Percentiles rank a stretch among this genome's conserved stretches.
phyloP scores from a whole-genome alignment of 2,888 invertebrate species.

The Drosophila nr. fundita region DNA sequence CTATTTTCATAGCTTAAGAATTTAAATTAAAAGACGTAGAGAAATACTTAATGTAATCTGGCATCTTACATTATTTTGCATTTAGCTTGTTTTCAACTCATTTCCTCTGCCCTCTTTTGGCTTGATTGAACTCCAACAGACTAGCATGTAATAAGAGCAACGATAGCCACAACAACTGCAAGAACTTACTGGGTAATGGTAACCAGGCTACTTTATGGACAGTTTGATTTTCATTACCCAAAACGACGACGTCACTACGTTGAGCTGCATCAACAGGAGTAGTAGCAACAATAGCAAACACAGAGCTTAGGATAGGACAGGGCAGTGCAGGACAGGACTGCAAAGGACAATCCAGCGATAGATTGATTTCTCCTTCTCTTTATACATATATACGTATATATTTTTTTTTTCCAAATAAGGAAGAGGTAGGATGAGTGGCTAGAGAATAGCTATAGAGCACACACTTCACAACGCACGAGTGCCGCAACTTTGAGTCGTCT shows the following conservation, averaged over 20 bases:
- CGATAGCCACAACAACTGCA: conserved; percentile 7
- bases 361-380: conserved; percentile 10
- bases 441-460: conserved; percentile 22
- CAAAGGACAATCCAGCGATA: conserved; percentile 16
- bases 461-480: conserved; percentile 31
- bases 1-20: not conserved
- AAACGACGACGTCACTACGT: conserved; percentile 33
- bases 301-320: not conserved
- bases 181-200: conserved; percentile 2
- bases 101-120: not conserved
- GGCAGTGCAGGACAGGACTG: conserved; percentile 6
- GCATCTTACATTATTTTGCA: not conserved
- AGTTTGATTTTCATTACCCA: conserved; percentile 64
- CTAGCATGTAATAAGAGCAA: conserved; percentile 9
- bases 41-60: not conserved
- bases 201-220: conserved; percentile 24
- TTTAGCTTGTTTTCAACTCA: not conserved
- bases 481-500: conserved; percentile 24
- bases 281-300: conserved; percentile 28
- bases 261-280: conserved; percentile 25
- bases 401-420: conserved; percentile 8
- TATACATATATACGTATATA: not conserved
- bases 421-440: not conserved
- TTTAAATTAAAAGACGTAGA: not conserved
- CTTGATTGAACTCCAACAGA: not conserved